Percentiles rank a stretch among this genome's conserved stretches.
Evolutionary conservation across 2,113 vertebrate genomes (phyloP).

Genomic region (Lutjanus erythropterus): DNA sequence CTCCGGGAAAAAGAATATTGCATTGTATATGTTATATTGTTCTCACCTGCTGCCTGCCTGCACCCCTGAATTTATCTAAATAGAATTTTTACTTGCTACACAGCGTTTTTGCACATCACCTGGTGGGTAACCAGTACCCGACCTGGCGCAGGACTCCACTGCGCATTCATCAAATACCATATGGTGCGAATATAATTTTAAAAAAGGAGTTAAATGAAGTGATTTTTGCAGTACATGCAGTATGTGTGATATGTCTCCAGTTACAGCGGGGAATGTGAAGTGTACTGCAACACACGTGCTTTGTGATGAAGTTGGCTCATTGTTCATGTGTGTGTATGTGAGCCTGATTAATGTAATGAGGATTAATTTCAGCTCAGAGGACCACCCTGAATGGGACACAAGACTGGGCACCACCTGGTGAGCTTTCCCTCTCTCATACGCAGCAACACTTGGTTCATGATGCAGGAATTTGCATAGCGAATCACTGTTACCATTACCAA

Average conservation of each 20-base stretch:
- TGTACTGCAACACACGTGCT: constrained; percentile 36
- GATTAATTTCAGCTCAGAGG: constrained; percentile 68
- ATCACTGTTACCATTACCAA: constrained; percentile 20
- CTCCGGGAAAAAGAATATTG: no score
- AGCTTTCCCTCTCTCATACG: constrained; percentile 23
- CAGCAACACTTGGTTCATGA: constrained; percentile 53
- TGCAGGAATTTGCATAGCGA: constrained; percentile 55
- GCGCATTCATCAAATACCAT: no score
- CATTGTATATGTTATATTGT: no score
- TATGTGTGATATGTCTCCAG: not conserved
- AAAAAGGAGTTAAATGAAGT: not conserved
- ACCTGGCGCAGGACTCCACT: no score
- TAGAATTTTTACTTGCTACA: no score
- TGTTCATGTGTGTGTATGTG: constrained; percentile 44
- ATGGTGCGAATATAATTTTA: not conserved
- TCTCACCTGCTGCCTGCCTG: no score
- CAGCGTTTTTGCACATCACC: no score
- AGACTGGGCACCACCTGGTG: constrained; percentile 71
- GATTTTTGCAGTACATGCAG: not conserved
- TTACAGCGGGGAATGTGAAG: constrained; percentile 14
- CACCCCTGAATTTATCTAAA: no score
- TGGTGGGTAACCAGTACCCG: no score
- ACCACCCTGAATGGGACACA: constrained; percentile 68
- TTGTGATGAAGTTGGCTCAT: constrained; percentile 42
- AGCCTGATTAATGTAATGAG: constrained; percentile 70